Conservation (phyloP, 2,888 invertebrate genomes). For the Brenthis daphne region DNA sequence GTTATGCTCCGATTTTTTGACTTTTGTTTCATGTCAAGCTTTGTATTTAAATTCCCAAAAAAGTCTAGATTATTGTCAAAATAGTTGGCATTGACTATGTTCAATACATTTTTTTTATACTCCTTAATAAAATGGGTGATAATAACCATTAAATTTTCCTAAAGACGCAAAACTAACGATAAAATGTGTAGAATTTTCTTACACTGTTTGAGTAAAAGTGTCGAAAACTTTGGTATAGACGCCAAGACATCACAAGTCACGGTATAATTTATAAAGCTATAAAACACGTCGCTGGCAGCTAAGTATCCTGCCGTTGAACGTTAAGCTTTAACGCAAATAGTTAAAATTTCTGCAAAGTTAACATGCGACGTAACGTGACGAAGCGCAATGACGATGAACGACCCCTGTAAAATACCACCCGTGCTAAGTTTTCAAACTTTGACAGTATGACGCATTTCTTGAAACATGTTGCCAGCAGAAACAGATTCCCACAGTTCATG, state of each 20-base stretch:
- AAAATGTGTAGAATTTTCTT: no score
- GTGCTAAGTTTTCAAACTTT: constrained; percentile 1
- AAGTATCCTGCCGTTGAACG: constrained; percentile 13
- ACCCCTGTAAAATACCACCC: neutral
- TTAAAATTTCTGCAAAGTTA: constrained; percentile 14
- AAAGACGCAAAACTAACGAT: no score
- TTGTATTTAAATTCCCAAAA: no score
- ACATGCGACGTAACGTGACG: constrained; percentile 28
- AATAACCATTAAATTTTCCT: no score
- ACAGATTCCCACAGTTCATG: neutral
- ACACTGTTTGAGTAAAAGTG: neutral
- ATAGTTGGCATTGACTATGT: no score
- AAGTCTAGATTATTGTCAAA: no score
- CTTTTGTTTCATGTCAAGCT: no score
- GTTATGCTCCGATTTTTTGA: no score
- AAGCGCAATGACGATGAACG: constrained; percentile 5
- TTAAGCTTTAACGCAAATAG: constrained; percentile 8
- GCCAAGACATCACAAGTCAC: neutral
- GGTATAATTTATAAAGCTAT: constrained; percentile 11
- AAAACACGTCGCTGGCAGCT: constrained; percentile 15
- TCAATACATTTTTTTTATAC: no score
- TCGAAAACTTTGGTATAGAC: constrained; percentile 1
- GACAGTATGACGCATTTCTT: neutral
- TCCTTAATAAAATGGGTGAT: no score
- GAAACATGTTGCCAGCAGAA: neutral